Evolutionary conservation across 2,113 vertebrate genomes (phyloP).

Genomic region (Vulpes lagopus): DNA sequence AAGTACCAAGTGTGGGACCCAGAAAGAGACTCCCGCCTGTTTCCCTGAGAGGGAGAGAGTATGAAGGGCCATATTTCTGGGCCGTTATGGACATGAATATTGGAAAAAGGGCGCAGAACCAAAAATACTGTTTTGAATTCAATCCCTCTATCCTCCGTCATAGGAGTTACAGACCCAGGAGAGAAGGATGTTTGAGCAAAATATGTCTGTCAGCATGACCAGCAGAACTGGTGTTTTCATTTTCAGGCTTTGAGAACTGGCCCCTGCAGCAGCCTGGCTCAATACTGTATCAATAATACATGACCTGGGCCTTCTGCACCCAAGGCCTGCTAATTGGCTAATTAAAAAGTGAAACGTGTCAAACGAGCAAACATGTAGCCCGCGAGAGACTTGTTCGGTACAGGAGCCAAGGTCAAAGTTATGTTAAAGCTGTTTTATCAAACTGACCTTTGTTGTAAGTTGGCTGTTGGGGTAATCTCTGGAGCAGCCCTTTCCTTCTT

Average conservation of each 20-base stretch:
- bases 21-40: background rate
- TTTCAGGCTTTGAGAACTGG: conserved; percentile 86
- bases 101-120: background rate
- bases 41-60: background rate
- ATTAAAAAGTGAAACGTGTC: conserved; percentile 96
- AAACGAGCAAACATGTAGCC: conserved; percentile 87
- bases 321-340: conserved; percentile 96
- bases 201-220: conserved; percentile 31
- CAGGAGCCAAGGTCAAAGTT: conserved; percentile 84
- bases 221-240: conserved; percentile 87
- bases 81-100: background rate
- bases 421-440: conserved; percentile 77
- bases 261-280: conserved; percentile 82
- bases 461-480: conserved; percentile 57
- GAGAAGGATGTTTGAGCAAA: background rate
- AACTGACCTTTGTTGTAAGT: conserved; percentile 78
- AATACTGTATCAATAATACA: conserved; percentile 96
- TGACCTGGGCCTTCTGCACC: conserved; percentile 90
- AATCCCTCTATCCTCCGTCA: background rate
- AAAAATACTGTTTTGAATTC: background rate
- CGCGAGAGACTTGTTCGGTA: conserved; percentile 88
- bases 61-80: background rate
- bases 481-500: conserved; percentile 40
- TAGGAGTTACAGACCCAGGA: conserved; percentile 55
- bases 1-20: background rate